Base-by-base conservation (phyloP, 2,113 vertebrate species). In the Monopterus albus region DNA sequence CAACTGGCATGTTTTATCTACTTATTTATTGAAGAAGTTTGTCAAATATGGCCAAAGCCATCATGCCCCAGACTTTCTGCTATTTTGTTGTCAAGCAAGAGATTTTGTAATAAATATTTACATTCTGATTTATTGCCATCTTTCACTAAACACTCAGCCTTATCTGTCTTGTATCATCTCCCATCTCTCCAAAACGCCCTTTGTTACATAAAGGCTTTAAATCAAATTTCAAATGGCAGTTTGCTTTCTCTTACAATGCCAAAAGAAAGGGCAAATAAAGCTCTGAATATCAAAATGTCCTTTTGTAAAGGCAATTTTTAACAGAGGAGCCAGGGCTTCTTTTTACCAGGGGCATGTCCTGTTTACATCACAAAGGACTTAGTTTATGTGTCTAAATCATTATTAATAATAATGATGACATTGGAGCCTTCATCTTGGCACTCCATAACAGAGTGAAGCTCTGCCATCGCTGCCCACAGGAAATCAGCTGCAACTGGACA, bases 251-350 rank as follows among this genome's bases (percentile, higher is more conserved):
- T 36, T 40, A 68, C 79, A 80, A 74, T 79, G 75, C 72, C 77
- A 83, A 80, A 64, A 80, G 69, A 89, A 82, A 89, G 79, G 79
- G 77, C 83, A 81, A 84, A 78, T 87, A 86, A 88, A 88, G 72
- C 53, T 60, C 1, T 0, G 65, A 83, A 81, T 88, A 82, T 83
- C 75, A 83, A 87, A 83, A 72, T 85, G 85, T 86, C 81, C 62
- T 80, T 87, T 86, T 72, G 63, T 18, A 0, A 68, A 72, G 65
- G 28, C 65, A 58, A 69, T 86, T 89, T 82, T 85, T 71, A 55
- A 58, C 66, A 59, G 43, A 36, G 28, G 20, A 72, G 61, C 57
- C 55, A 42, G 70, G 64, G 64, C 63, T 73, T 51, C 42, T 60
- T 47, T 79, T 78, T 78, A 79, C 78, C 43, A 26, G 6, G 20